Base-by-base conservation (phyloP, 1,140 invertebrate genomes). In the Nixonia krombeini region DNA sequence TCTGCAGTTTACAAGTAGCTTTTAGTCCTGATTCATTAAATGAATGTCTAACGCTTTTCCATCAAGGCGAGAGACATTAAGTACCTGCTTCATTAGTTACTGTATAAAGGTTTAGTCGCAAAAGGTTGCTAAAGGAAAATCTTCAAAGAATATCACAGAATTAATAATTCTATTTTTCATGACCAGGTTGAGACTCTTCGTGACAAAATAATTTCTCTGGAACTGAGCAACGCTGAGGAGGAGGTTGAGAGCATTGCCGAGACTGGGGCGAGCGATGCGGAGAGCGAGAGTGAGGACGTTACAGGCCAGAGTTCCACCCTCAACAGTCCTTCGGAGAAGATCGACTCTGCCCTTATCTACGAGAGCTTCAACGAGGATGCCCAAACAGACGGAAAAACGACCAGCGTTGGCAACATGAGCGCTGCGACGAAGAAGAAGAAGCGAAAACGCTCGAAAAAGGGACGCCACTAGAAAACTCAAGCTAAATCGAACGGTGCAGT, bases 181-280 rank as follows among this genome's bases (percentile, higher is more conserved):
- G 16, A 25, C 8, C 81, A 95, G 93, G 92, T 95, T 73, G 93
- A 95, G 87, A 94, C 93, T 35, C 90, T 93, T 42, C 90, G 92
- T 83, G 93, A 94, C 83, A 94, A 94, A 85, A 94, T 95, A 69
- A 93, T 95, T 78, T 94, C 93, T 33, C 82, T 95, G 78, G 93
- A 95, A 79, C 80, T 95, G 74, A 92, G 90, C 38, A 89, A 89
- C 66, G 88, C 89, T 6, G 89, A 90, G 52, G 88, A 87, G n/a
- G 87, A 88, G 33, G 76, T 85, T 9, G 84, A 86, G 35, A 85
- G 85, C 26, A 70, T 87, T 7, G 83, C 80, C 4, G 83, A 79
- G 3, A 79, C 68, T 1, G 83, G 80, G 8, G 81, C 82, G 12
- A 86, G 83, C 45, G 81, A 87, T 13, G 85, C 78, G 1, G 87